Conservation (phyloP, 2,888 invertebrate species). For the Leptinotarsa peninsularis region DNA sequence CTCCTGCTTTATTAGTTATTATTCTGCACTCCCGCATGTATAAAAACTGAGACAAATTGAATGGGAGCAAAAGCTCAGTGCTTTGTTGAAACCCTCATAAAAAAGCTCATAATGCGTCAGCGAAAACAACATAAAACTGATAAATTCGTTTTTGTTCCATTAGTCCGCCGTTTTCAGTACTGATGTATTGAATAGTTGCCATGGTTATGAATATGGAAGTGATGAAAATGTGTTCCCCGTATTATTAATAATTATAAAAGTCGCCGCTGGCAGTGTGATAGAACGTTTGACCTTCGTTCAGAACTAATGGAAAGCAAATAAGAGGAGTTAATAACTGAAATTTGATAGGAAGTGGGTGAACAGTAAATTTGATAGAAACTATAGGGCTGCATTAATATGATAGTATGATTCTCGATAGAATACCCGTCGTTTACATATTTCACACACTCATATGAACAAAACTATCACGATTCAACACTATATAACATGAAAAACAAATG, state of each 20-base stretch:
- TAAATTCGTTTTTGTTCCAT: slow-evolving; percentile 18
- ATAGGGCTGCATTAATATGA: too few relatives aligned
- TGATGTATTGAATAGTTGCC: background rate
- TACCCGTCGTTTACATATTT: too few relatives aligned
- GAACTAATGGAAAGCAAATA: too few relatives aligned
- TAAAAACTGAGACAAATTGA: slow-evolving; percentile 17
- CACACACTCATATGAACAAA: too few relatives aligned
- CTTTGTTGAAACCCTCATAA: slow-evolving; percentile 9
- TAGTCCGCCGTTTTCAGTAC: background rate
- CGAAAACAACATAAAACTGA: slow-evolving; percentile 17
- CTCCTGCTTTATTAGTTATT: slow-evolving; percentile 20
- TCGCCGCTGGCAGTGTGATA: background rate
- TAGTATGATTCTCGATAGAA: too few relatives aligned
- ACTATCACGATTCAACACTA: too few relatives aligned
- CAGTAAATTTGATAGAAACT: too few relatives aligned
- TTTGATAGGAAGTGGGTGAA: too few relatives aligned
- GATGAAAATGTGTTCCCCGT: background rate
- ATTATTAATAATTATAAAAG: background rate
- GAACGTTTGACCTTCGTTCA: background rate
- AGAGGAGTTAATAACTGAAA: too few relatives aligned
- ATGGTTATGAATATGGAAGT: background rate
- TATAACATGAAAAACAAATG: too few relatives aligned
- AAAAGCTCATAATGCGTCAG: slow-evolving; percentile 17
- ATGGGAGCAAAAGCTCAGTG: slow-evolving; percentile 18
- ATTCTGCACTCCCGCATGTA: slow-evolving; percentile 13